Percentiles rank a stretch among this genome's conserved stretches.
Conservation (phyloP, 2,888 invertebrate genomes). For the Drosophila fulvimacula region DNA sequence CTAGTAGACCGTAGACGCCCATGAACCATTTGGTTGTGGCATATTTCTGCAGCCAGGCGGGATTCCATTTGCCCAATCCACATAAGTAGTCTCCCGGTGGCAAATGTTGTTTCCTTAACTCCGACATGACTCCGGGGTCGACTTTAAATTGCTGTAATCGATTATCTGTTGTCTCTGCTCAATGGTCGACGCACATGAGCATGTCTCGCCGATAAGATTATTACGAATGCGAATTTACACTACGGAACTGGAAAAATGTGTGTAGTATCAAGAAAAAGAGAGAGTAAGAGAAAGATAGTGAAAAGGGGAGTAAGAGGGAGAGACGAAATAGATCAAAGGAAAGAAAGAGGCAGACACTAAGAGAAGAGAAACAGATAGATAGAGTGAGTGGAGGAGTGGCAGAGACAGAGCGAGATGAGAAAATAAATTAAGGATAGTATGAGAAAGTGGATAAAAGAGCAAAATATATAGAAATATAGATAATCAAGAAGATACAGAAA, state of each 20-base stretch:
- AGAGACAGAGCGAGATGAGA: background rate
- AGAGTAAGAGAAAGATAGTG: background rate
- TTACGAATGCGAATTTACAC: slow-evolving; percentile 19
- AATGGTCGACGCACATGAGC: slow-evolving; percentile 30
- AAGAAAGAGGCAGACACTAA: background rate
- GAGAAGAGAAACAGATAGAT: background rate
- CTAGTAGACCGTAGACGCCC: slow-evolving; percentile 87
- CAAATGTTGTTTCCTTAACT: slow-evolving; percentile 45
- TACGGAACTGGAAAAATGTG: background rate
- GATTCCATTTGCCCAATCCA: slow-evolving; percentile 87
- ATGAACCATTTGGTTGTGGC: slow-evolving; percentile 87
- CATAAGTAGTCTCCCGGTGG: slow-evolving; percentile 83
- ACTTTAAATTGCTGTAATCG: slow-evolving; percentile 8
- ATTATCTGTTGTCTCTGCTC: slow-evolving; percentile 28
- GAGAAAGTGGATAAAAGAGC: background rate
- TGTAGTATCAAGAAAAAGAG: background rate
- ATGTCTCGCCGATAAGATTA: slow-evolving; percentile 47
- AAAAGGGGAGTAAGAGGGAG: background rate
- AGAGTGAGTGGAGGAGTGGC: background rate
- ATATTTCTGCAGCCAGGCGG: slow-evolving; percentile 87
- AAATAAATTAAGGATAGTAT: background rate
- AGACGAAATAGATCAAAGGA: background rate
- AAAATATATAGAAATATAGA: too few relatives aligned
- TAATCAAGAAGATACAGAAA: too few relatives aligned
- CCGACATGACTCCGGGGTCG: slow-evolving; percentile 47